Conservation (phyloP, 2,888 invertebrate species). For the Leptarthrus brevirostris region DNA sequence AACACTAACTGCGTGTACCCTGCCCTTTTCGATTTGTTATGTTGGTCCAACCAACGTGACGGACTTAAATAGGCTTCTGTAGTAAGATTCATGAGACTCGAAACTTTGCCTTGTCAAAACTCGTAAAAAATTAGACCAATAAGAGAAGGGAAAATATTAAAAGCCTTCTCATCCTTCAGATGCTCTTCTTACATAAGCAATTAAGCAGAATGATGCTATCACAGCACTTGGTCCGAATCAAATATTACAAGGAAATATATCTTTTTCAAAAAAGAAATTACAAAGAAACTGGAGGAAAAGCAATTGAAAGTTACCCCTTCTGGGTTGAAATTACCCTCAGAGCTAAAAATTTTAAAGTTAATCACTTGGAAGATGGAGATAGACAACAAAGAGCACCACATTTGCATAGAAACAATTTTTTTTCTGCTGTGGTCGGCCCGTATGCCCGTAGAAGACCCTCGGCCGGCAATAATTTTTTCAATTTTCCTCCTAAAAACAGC, state of each 20-base stretch:
- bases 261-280: neutral
- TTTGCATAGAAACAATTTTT: constrained; percentile 26
- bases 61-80: too few species aligned
- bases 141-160: too few species aligned
- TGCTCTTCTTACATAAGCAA: neutral
- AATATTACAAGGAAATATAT: neutral
- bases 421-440: constrained; percentile 6
- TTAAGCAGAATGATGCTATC: neutral
- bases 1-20: too few species aligned
- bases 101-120: too few species aligned
- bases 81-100: too few species aligned
- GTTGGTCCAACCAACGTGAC: too few species aligned
- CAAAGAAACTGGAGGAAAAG: neutral
- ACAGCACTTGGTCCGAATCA: neutral
- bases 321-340: neutral
- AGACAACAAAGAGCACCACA: constrained; percentile 1
- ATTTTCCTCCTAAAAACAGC: constrained; percentile 16
- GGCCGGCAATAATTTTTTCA: constrained; percentile 27
- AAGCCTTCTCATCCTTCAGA: too few species aligned
- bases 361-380: constrained; percentile 42
- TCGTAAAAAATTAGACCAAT: too few species aligned
- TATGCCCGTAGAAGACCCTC: constrained; percentile 9
- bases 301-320: constrained; percentile 26
- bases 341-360: constrained; percentile 35
- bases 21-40: too few species aligned